phyloP scores from a whole-genome alignment of 2,888 invertebrate genomes.

The Xestobium rufovillosum region DNA sequence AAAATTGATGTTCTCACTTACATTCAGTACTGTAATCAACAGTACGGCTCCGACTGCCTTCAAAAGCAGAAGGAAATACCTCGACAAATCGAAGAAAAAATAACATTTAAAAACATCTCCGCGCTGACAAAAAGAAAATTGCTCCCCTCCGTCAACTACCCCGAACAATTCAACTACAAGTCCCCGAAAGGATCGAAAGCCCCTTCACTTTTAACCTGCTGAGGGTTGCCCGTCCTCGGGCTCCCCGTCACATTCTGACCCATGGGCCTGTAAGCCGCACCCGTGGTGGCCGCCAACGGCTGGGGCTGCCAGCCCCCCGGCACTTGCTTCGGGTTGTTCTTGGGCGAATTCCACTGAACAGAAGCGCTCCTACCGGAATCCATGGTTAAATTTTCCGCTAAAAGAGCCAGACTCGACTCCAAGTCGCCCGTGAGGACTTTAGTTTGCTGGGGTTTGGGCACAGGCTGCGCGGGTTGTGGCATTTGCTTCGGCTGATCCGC shows the following conservation, averaged over 20 bases:
- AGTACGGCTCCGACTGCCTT: neutral
- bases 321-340: conserved; percentile 67
- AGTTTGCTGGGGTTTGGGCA: conserved; percentile 35
- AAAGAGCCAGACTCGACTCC: conserved; percentile 86
- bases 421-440: conserved; percentile 84
- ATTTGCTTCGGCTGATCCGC: conserved; percentile 45
- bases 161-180: conserved; percentile 38
- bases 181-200: conserved; percentile 43
- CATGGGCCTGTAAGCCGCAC: conserved; percentile 68
- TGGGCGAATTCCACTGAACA: conserved; percentile 79
- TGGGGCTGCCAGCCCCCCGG: conserved; percentile 77
- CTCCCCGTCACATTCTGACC: conserved; percentile 28
- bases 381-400: conserved; percentile 89
- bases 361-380: conserved; percentile 52
- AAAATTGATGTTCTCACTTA: no score
- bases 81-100: conserved; percentile 4
- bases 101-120: conserved; percentile 4
- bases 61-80: neutral
- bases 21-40: no score
- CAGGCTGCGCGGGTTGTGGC: conserved; percentile 43
- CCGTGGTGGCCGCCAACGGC: conserved; percentile 80
- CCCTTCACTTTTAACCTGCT: conserved; percentile 32
- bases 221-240: conserved; percentile 33
- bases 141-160: no score
- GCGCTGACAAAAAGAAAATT: no score